Evolutionary conservation across 2,888 invertebrate species (phyloP).

Genomic region (Aphidoletes aphidimyza): DNA sequence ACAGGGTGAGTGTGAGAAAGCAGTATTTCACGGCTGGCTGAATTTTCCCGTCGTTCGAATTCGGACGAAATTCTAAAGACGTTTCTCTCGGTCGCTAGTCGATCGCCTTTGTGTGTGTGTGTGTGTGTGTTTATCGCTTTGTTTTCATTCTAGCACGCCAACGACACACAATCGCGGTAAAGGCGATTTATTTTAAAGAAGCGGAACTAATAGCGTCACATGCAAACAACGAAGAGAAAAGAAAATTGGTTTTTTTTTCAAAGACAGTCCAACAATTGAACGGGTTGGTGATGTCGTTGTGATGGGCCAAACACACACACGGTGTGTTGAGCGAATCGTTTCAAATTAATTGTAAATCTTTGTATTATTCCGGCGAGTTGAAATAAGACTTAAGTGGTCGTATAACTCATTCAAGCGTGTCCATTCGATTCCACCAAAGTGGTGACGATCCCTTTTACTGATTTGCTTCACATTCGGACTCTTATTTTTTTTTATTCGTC

Average conservation of each 20-base stretch:
- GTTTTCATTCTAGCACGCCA: not conserved
- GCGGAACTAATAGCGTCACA: conserved; percentile 55
- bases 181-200: conserved; percentile 54
- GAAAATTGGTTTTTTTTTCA: conserved; percentile 5
- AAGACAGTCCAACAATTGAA: not conserved
- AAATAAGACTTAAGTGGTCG: conserved; percentile 54
- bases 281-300: not conserved
- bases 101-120: too few species aligned
- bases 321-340: not conserved
- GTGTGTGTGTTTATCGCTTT: conserved; percentile 1
- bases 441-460: conserved; percentile 52
- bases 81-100: not conserved
- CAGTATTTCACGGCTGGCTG: conserved; percentile 44
- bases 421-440: conserved; percentile 31
- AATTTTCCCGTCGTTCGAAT: conserved; percentile 50
- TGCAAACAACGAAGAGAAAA: conserved; percentile 7
- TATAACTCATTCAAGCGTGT: conserved; percentile 45
- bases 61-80: not conserved
- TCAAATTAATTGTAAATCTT: conserved; percentile 51
- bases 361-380: conserved; percentile 7
- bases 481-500: too few species aligned
- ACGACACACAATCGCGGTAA: not conserved
- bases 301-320: not conserved
- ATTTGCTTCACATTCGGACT: conserved; percentile 37
- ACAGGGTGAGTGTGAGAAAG: conserved; percentile 56